phyloP scores from a whole-genome alignment of 2,113 vertebrate genomes.

The Mugil cephalus region DNA sequence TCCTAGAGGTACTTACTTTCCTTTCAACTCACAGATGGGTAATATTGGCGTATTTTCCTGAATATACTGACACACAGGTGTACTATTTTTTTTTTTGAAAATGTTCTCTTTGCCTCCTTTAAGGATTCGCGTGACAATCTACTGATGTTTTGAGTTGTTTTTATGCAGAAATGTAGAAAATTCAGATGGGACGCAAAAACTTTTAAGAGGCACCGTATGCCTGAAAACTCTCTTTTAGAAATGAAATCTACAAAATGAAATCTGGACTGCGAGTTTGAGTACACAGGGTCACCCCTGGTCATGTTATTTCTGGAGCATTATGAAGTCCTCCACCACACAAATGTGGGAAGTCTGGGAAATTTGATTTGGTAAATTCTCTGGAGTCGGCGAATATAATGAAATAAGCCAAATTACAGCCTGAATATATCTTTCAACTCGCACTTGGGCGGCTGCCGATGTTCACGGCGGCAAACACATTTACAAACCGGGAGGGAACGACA shows the following conservation, averaged over 20 bases:
- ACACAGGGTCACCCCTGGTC: not conserved
- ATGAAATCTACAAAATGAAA: slow-evolving; percentile 2
- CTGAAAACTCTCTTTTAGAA: not conserved
- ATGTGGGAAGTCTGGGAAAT: slow-evolving; percentile 22
- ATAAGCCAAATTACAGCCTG: slow-evolving; percentile 34
- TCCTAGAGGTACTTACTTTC: too few species aligned
- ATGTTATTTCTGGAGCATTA: slow-evolving; percentile 24
- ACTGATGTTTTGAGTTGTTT: too few species aligned
- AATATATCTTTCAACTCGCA: slow-evolving; percentile 6
- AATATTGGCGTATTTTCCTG: too few species aligned
- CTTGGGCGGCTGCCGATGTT: slow-evolving; percentile 18
- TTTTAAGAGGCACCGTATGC: too few species aligned
- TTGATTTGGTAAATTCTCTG: slow-evolving; percentile 31
- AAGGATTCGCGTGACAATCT: too few species aligned
- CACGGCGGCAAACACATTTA: slow-evolving; percentile 1
- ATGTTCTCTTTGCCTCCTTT: too few species aligned
- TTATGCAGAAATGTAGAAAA: too few species aligned
- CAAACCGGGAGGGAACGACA: slow-evolving; percentile 2
- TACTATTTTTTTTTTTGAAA: too few species aligned
- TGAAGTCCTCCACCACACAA: not conserved
- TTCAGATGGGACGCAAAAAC: too few species aligned
- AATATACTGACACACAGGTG: too few species aligned
- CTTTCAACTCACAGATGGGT: too few species aligned
- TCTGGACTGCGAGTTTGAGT: not conserved
- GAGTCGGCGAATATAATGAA: slow-evolving; percentile 45